Conservation (phyloP, 1,140 invertebrate species). For the Helicoverpa armigera region DNA sequence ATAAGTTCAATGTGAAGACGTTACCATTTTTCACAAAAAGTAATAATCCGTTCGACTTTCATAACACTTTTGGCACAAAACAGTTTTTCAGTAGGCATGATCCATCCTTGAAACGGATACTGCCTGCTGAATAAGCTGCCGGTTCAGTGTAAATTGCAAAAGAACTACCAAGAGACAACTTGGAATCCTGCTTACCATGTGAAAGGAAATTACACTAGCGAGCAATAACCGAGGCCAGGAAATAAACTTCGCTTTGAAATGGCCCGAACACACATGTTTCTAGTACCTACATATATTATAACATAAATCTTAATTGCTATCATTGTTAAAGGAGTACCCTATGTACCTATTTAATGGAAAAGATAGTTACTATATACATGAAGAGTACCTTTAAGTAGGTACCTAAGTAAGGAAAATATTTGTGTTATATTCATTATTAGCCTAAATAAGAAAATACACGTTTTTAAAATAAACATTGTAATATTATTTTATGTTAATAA, state of each 20-base stretch:
- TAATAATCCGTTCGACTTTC: neutral
- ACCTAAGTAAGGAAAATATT: no score
- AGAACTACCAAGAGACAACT: neutral
- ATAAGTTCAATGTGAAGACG: neutral
- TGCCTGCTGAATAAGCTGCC: no score
- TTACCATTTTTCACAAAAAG: neutral
- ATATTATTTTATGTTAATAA: no score
- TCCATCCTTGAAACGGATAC: no score
- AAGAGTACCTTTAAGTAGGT: no score
- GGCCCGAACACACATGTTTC: neutral
- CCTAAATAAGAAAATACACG: no score
- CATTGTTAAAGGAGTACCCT: neutral
- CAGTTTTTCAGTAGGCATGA: no score
- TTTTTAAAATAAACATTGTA: no score
- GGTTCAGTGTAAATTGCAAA: neutral
- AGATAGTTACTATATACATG: no score
- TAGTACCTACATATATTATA: neutral
- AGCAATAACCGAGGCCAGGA: constrained; percentile 12
- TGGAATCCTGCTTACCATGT: neutral
- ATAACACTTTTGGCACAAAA: no score
- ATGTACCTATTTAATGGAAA: no score
- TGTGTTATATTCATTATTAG: no score
- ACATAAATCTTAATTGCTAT: neutral
- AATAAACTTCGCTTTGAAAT: constrained; percentile 7
- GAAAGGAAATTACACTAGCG: constrained; percentile 4